Base-by-base conservation (phyloP, 2,113 vertebrate species). In the Nothobranchius furzeri region DNA sequence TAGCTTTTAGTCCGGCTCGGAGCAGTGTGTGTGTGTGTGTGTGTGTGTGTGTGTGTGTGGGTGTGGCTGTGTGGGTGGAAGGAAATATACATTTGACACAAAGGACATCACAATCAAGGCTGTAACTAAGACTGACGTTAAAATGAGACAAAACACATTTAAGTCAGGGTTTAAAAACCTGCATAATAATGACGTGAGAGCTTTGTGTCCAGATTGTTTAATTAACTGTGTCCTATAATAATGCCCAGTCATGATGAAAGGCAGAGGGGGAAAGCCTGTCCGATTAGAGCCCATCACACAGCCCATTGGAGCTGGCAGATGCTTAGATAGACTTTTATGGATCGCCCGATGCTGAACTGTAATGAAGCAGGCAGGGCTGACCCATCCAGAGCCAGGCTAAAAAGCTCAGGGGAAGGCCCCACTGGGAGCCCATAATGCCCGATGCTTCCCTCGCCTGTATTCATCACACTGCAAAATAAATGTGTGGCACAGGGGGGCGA, bases 241-340 rank as follows among this genome's bases (percentile, higher is more conserved):
- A 50, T 50, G 62, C 60, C 61, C 64, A 56, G 72, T 75, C 77
- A 66, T 77, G 83, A 88, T 86, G 83, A 83, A 82, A 86, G 88
- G 83, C 82, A 84, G 60, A 73, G 75, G 76, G 83, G 75, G 76
- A 82, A 82, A 83, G 75, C 94, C 93, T 93, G 95, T 94, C 92
- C 88, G 90, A 95, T 94, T 93, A 96, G 94, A 92, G 92, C 92
- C 94, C 94, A 95, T 94, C 93, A 90, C 89, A 91, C 90, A 91
- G 93, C 92, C 94, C 94, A 96, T 96, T 93, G 92, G 92, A 94
- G 93, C 92, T 95, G 95, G 95, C 96, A 96, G 96, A 96, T 97
- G 96, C 95, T 95, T 94, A 96, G 95, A 97, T 95, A 96, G 95
- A 95, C 94, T 96, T 97, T 97, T 98, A 97, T 97, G 95, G 96